Evolutionary conservation across 2,113 vertebrate genomes (phyloP).

Genomic region (Alethe diademata): DNA sequence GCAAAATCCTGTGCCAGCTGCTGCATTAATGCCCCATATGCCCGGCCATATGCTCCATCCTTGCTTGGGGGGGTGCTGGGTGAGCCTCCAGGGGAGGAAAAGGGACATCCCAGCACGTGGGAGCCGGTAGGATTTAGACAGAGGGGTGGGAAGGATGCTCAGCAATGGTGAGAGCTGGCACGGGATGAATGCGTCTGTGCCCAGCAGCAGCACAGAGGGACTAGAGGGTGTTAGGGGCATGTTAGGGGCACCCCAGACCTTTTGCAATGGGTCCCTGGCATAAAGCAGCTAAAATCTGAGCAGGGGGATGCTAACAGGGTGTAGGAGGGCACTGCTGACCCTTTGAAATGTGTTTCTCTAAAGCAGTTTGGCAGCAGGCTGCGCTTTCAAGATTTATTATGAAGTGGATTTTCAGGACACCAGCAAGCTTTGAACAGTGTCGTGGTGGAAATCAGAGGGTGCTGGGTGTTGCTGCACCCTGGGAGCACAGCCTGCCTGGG

Average conservation of each 20-base stretch:
- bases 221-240: accelerated
- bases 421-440: accelerated
- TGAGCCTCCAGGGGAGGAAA: not conserved
- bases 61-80: accelerated
- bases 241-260: not conserved
- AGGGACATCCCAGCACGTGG: not conserved
- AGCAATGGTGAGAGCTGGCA: accelerated
- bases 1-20: accelerated
- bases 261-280: not conserved
- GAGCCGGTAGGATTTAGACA: not conserved
- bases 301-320: not conserved
- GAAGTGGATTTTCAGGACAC: not conserved
- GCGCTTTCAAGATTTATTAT: accelerated
- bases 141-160: not conserved
- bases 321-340: not conserved
- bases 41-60: not conserved
- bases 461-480: not conserved
- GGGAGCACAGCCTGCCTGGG: not conserved
- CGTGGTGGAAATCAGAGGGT: accelerated
- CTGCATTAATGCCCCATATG: not conserved
- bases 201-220: not conserved
- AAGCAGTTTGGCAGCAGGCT: accelerated
- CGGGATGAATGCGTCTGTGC: accelerated
- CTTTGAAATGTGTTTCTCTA: not conserved
- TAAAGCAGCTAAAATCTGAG: not conserved